These are phyloP conservation scores for Enteromius mattozi DNA, from an alignment of 2,797 vertebrate genomes.

Conservation along the genomic window DNA sequence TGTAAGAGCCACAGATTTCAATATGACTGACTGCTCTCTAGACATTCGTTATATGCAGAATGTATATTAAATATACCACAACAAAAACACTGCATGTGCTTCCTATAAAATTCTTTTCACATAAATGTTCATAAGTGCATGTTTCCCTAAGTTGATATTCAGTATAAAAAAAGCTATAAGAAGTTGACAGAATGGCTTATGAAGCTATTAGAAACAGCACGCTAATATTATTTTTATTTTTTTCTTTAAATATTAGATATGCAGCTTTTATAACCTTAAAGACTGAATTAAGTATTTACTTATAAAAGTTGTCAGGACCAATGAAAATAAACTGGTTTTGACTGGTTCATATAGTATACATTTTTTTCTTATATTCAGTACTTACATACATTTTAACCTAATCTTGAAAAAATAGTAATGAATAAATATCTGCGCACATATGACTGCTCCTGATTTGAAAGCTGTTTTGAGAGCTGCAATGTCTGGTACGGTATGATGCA, in stretches of 20 bases:
- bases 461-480: background rate
- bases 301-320: background rate
- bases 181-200: background rate
- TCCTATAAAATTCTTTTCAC: background rate
- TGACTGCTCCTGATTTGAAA: background rate
- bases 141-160: background rate
- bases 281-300: background rate
- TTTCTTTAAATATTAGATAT: background rate
- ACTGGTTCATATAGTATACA: background rate
- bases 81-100: constrained; percentile 35
- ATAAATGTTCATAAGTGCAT: background rate
- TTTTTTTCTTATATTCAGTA: background rate
- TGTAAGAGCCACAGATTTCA: constrained; percentile 54
- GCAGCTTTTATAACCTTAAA: background rate
- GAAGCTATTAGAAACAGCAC: background rate
- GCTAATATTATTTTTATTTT: background rate
- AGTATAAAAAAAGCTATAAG: background rate
- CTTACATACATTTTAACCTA: background rate
- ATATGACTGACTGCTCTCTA: constrained; percentile 47
- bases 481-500: background rate
- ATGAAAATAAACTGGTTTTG: background rate
- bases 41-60: constrained; percentile 46
- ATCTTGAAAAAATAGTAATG: background rate
- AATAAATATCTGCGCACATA: background rate
- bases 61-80: constrained; percentile 23